These are phyloP conservation scores for Nomada lathburiana DNA, from an alignment of 2,888 invertebrate species.

Conservation along the genomic window DNA sequence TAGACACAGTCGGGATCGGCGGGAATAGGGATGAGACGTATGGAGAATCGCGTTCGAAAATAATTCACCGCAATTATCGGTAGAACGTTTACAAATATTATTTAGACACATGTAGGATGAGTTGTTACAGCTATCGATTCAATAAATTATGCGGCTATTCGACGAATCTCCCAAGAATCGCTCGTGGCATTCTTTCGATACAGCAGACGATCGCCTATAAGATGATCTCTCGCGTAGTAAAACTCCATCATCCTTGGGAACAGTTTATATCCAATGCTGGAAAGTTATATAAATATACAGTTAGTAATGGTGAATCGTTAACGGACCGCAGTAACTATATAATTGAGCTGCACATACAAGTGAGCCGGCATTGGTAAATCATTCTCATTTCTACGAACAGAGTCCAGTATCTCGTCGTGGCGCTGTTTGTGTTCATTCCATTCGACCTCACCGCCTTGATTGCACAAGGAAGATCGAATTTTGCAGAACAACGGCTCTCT, in stretches of 20 bases:
- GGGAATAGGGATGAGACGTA: not conserved
- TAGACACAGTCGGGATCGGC: not conserved
- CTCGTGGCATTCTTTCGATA: slow-evolving; percentile 77
- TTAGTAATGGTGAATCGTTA: no score
- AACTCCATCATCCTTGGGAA: slow-evolving; percentile 84
- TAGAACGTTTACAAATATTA: not conserved
- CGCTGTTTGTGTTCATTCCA: slow-evolving; percentile 84
- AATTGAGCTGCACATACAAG: slow-evolving; percentile 81
- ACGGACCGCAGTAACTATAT: no score
- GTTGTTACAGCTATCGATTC: not conserved
- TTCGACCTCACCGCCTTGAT: slow-evolving; percentile 83
- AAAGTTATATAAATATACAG: slow-evolving; percentile 66
- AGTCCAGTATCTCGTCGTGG: slow-evolving; percentile 83
- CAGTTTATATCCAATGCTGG: slow-evolving; percentile 85
- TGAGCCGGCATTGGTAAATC: slow-evolving; percentile 84
- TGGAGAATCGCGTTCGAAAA: not conserved
- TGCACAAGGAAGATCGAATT: slow-evolving; percentile 84
- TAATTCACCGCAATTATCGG: not conserved
- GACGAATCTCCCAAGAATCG: slow-evolving; percentile 79
- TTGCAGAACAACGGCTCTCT: slow-evolving; percentile 84
- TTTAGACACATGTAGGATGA: not conserved
- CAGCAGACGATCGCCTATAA: slow-evolving; percentile 84
- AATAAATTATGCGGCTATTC: slow-evolving; percentile 77
- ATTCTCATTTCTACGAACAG: slow-evolving; percentile 76
- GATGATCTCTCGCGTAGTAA: slow-evolving; percentile 82